Evolutionary conservation across 2,888 invertebrate genomes (phyloP), one percentile per base, ranked within the genome.

Genomic region (Cinara cedri): DNA sequence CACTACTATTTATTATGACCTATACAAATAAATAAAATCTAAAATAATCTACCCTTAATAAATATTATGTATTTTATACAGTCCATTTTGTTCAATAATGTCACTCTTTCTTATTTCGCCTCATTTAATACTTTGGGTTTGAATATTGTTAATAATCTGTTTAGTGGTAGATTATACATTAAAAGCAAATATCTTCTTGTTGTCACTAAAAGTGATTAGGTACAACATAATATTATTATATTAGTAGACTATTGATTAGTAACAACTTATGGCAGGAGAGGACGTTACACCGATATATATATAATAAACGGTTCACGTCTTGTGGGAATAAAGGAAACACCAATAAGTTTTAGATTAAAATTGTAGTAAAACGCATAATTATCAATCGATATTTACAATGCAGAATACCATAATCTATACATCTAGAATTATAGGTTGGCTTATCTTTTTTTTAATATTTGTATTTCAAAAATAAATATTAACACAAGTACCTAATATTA

Each of bases 71-170:
- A 34, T 4, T 34, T 34, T 34, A 34, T 6, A 34, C 34, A 34
- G 34, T 65, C 65, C 44, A 44, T 65, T 44, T 65, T 24, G 46
- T 21, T 10, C 16, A 60, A 16, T 24, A 14, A 46, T 14, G 44
- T 46, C 46, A 3, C 19, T 21, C 21, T 14, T 44, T 44, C 6
- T 44, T 44, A 3, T 13, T 21, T 21, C 65, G 1, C 65, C 65
- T 21, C 24, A 46, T 44, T 46, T 65, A 65, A 16, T 46, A 46
- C 21, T 21, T 2, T 24, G 16, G 10, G 21, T 19, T 14, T 21
- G 21, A 65, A 14, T n/a, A 63, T 63, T 46, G 21, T 65, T 65
- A 24, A 46, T 65, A 65, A 65, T 65, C 65, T 44, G 46, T 21
- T 65, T 21, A 65, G 65, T 13, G 19, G 19, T 9, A 21, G 44